Base-by-base conservation (phyloP, 2,888 invertebrate genomes). In the Drosophila formosana region DNA sequence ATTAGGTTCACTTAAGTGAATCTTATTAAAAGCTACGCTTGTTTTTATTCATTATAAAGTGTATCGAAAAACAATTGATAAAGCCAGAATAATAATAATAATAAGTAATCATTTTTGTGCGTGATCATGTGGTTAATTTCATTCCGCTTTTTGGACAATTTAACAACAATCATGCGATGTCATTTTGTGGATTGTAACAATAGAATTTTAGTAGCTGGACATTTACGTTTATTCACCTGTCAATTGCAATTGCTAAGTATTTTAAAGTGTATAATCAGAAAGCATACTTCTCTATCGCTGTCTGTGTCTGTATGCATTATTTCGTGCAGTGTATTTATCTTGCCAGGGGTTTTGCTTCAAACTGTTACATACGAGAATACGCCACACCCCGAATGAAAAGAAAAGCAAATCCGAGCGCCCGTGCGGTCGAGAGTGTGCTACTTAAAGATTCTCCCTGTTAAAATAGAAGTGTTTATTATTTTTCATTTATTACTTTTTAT, bases 111-210 rank as follows among this genome's bases (percentile, higher is more conserved):
- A 11, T 1, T n/a, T 37, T 75, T 55, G 58, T 50, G 57, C 64
- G 64, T 72, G 49, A 72, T 72, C 75, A 72, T 75, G 72, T 72
- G 64, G 63, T 64, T 64, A 75, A 75, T 72, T 67, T 72, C n/a
- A 76, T 76, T 76, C 58, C 47, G 61, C 43, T 47, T 34, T 13
- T 68, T 61, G 77, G 60, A 46, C 65, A 76, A 75, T 75, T 72
- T 53, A 75, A 68, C 75, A 64, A 53, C 68, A 58, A 75, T 75
- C 61, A 64, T 76, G 60, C 63, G 64, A 45, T 75, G 64, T 68
- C 68, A 72, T 55, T 68, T 72, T 72, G 73, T 47, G 73, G 63
- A 67, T 72, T 63, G 60, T 26, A 32, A 61, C 55, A 58, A 61
- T 43, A 43, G 23, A 72, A 50, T 60, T 67, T 60, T 49, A 50